Percentiles rank a stretch among this genome's conserved stretches.
phyloP scores from a whole-genome alignment of 2,888 invertebrate species.

The Congeria kusceri region DNA sequence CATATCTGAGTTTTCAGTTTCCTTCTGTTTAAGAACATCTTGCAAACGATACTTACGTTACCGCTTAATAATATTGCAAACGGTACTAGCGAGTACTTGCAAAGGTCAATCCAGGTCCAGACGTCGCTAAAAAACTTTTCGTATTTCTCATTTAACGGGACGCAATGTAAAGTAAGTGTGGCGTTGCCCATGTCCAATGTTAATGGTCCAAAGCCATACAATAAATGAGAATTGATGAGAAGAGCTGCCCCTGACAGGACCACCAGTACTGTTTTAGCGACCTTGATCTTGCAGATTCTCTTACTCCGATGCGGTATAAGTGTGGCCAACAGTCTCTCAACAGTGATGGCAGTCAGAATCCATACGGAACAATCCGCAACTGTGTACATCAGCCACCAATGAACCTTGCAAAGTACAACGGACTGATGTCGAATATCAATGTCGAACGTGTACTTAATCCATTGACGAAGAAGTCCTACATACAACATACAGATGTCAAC shows the following conservation, averaged over 20 bases:
- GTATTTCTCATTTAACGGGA: conserved; percentile 48
- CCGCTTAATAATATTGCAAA: conserved; percentile 68
- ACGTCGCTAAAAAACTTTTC: conserved; percentile 44
- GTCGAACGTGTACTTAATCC: conserved; percentile 51
- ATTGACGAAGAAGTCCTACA: conserved; percentile 72
- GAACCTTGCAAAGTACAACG: conserved; percentile 63
- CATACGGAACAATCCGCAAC: conserved; percentile 76
- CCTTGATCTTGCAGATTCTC: conserved; percentile 58
- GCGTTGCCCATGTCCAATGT: conserved; percentile 19
- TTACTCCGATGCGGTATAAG: conserved; percentile 71
- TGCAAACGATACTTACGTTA: conserved; percentile 72
- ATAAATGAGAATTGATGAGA: conserved; percentile 67
- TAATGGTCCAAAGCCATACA: conserved; percentile 63
- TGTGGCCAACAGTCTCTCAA: conserved; percentile 75
- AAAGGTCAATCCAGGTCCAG: conserved; percentile 78
- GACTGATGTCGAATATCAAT: conserved; percentile 65
- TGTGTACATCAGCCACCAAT: conserved; percentile 72
- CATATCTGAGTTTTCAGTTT: conserved; percentile 26
- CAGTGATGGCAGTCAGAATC: conserved; percentile 75
- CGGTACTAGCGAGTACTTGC: conserved; percentile 72
- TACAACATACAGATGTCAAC: conserved; percentile 70
- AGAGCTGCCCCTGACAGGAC: conserved; percentile 51
- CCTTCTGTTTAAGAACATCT: conserved; percentile 44
- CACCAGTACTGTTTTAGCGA: conserved; percentile 48
- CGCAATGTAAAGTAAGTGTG: conserved; percentile 47